Conservation (phyloP, 2,113 vertebrate species). For the Gobius niger region DNA sequence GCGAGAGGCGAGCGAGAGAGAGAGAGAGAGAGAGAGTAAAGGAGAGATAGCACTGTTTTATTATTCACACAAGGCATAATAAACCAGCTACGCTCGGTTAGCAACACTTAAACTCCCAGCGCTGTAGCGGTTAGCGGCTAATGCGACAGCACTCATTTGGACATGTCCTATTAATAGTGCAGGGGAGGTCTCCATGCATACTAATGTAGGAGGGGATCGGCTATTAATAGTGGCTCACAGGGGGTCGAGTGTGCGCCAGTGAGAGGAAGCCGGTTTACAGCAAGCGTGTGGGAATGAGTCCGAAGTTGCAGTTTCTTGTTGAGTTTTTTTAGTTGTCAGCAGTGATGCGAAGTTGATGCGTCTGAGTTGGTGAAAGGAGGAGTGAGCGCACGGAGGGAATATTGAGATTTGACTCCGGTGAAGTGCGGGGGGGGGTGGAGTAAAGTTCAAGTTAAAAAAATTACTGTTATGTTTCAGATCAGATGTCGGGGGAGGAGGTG, state of each 20-base stretch:
- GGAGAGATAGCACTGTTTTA: conserved; percentile 64
- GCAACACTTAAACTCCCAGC: conserved; percentile 75
- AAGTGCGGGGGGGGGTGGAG: conserved; percentile 8
- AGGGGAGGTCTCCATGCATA: conserved; percentile 68
- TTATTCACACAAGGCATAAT: conserved; percentile 82
- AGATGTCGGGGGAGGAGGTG: too few species aligned
- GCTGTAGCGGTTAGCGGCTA: conserved; percentile 72
- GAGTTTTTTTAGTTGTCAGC: conserved; percentile 19
- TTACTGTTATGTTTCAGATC: conserved; percentile 6
- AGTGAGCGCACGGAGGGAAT: conserved; percentile 17
- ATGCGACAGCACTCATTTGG: conserved; percentile 77
- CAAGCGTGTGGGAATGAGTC: neutral
- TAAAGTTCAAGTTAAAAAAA: conserved; percentile 20
- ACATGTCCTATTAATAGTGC: conserved; percentile 78
- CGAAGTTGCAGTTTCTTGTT: too few species aligned
- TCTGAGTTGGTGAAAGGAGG: conserved; percentile 33
- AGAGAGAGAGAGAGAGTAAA: conserved; percentile 19
- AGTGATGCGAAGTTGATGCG: conserved; percentile 45
- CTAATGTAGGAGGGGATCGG: conserved; percentile 64
- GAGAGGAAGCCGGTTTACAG: conserved; percentile 10
- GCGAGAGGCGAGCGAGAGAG: conserved; percentile 22
- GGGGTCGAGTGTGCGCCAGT: conserved; percentile 40
- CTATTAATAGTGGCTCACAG: conserved; percentile 73
- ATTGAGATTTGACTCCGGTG: conserved; percentile 36
- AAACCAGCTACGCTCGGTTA: conserved; percentile 75